Evolutionary conservation across 2,888 invertebrate species (phyloP).

Genomic region (Tinea trinotella): DNA sequence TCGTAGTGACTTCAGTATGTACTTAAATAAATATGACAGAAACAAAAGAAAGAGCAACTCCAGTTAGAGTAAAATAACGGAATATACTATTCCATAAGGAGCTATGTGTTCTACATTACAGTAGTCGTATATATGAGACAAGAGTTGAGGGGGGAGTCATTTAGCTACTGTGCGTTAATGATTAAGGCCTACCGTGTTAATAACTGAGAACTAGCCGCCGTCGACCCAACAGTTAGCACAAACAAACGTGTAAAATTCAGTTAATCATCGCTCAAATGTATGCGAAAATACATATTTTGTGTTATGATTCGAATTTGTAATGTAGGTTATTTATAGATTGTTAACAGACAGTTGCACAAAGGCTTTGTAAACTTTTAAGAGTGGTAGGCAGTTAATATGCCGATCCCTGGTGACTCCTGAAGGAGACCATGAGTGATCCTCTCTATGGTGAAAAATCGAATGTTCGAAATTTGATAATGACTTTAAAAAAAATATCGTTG

Average conservation of each 20-base stretch:
- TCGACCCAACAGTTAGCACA: slow-evolving; percentile 28
- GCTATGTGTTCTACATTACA: not conserved
- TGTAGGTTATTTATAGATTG: not conserved
- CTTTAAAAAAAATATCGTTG: too few species aligned
- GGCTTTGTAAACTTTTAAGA: not conserved
- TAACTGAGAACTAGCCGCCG: slow-evolving; percentile 64
- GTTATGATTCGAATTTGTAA: not conserved
- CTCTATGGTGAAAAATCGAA: too few species aligned
- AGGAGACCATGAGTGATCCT: too few species aligned
- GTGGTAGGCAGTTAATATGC: too few species aligned
- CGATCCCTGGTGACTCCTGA: too few species aligned
- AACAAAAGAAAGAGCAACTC: too few species aligned
- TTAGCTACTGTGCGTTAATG: slow-evolving; percentile 62
- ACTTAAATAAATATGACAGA: too few species aligned
- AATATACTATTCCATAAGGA: not conserved
- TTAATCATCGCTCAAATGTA: slow-evolving; percentile 17
- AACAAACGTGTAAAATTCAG: slow-evolving; percentile 20
- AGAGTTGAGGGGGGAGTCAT: slow-evolving; percentile 25
- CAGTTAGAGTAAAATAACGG: not conserved
- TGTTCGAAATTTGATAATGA: too few species aligned
- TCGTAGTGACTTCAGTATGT: too few species aligned
- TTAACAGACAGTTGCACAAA: not conserved
- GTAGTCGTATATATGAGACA: not conserved
- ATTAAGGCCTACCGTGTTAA: slow-evolving; percentile 65
- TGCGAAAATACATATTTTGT: slow-evolving; percentile 6